Conservation (phyloP, 2,888 invertebrate genomes). For the Cephonodes hylas region DNA sequence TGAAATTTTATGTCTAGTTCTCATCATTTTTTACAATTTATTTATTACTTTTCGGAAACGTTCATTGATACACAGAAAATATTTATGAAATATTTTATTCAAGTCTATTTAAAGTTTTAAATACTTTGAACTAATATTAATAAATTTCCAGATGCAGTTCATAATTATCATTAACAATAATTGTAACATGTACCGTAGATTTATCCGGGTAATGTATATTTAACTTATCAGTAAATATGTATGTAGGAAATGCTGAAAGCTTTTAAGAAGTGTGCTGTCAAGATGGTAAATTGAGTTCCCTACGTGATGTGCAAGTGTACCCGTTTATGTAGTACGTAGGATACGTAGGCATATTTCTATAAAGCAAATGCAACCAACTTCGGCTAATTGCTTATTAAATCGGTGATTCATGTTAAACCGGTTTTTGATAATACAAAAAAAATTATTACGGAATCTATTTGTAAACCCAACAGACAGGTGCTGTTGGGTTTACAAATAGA, state of each 20-base stretch:
- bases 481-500: too few relatives aligned
- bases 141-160: background rate
- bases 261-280: conserved; percentile 42
- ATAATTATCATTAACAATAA: background rate
- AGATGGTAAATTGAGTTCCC: conserved; percentile 46
- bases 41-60: too few relatives aligned
- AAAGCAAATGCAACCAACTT: background rate
- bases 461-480: too few relatives aligned
- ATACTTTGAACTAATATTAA: too few relatives aligned
- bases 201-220: background rate
- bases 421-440: too few relatives aligned
- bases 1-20: background rate
- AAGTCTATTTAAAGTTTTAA: too few relatives aligned
- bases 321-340: background rate
- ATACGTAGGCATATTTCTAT: background rate
- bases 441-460: too few relatives aligned
- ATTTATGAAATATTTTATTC: too few relatives aligned
- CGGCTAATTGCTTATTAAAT: too few relatives aligned
- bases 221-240: conserved; percentile 11
- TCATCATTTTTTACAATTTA: too few relatives aligned
- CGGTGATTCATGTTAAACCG: too few relatives aligned
- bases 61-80: too few relatives aligned
- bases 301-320: conserved; percentile 20
- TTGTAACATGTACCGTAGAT: background rate
- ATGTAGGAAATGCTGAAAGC: conserved; percentile 31